phyloP scores from a whole-genome alignment of 2,113 vertebrate species.

The Grantiella picta region DNA sequence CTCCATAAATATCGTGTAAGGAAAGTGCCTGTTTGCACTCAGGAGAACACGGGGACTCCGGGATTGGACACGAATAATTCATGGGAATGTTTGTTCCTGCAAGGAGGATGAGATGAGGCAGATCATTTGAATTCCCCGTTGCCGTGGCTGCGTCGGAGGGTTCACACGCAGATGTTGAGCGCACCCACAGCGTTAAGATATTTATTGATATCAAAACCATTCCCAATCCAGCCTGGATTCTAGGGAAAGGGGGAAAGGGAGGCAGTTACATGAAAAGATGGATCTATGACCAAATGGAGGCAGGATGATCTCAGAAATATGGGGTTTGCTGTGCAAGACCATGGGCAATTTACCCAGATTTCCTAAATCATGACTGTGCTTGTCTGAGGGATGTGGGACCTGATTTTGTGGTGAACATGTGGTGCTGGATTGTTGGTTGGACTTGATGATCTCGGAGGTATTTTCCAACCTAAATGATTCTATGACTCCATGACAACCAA shows the following conservation, averaged over 20 bases:
- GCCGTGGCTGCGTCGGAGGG: fast-evolving
- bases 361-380: background rate
- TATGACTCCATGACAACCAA: background rate
- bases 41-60: fast-evolving
- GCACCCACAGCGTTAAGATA: background rate
- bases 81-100: background rate
- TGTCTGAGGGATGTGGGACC: background rate
- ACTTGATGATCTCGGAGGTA: background rate
- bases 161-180: background rate
- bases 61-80: background rate
- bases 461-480: background rate
- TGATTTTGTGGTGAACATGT: background rate
- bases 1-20: background rate
- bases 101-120: background rate
- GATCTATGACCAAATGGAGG: background rate
- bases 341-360: background rate
- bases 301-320: background rate
- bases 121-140: background rate
- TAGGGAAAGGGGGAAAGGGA: background rate
- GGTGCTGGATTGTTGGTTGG: background rate
- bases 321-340: fast-evolving
- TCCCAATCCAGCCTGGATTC: background rate
- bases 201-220: background rate
- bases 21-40: background rate
- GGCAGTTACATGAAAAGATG: background rate